Evolutionary conservation across 1,140 invertebrate species (phyloP), one percentile per base, ranked within the genome.

Genomic region (Rhagoletis zephyria): DNA sequence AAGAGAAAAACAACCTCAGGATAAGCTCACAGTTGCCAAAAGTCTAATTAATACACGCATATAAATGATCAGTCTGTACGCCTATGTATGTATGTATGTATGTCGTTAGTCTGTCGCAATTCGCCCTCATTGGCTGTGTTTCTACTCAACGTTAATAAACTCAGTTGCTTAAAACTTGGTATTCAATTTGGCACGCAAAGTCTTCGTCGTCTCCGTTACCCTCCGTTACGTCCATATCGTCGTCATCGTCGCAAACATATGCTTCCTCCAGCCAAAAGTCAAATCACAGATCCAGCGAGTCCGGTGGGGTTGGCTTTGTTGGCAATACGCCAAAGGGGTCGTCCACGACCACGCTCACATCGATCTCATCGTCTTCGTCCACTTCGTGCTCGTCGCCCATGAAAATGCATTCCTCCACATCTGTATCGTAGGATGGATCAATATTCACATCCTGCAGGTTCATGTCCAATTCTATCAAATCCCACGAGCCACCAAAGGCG

Each of bases 361-460:
- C 90, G 67, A 88, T 89, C 19, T 91, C 81, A 89, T 93, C 87
- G 92, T 89, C 87, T 91, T 90, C 70, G 89, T 91, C 88, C 90
- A 90, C 89, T 42, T 89, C 87, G 9, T 87, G 88, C 74, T 86
- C 90, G 88, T 93, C 94, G 3, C 94, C 93, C 88, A 94, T 89
- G 87, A 95, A 95, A 85, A 95, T 94, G 86, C 93, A 93, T 89
- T 95, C 94, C 89, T 95, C 94, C 0, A 95, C 94, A 70, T 94
- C 94, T n/a, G 94, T 92, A 59, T 93, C 91, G 85, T 91, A 93
- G 88, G 91, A 92, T 30, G 92, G 90, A 90, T 93, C 92, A 12
- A 92, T 87, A 88, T 93, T 93, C 16, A 93, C 92, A 88, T 93
- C 91, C 77, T 93, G 91, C 67, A 93, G 85, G 88, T 93, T 91